Percentiles rank a stretch among this genome's conserved stretches.
Evolutionary conservation across 2,797 vertebrate genomes (phyloP).

Genomic region (Pachyuromys duprasi): DNA sequence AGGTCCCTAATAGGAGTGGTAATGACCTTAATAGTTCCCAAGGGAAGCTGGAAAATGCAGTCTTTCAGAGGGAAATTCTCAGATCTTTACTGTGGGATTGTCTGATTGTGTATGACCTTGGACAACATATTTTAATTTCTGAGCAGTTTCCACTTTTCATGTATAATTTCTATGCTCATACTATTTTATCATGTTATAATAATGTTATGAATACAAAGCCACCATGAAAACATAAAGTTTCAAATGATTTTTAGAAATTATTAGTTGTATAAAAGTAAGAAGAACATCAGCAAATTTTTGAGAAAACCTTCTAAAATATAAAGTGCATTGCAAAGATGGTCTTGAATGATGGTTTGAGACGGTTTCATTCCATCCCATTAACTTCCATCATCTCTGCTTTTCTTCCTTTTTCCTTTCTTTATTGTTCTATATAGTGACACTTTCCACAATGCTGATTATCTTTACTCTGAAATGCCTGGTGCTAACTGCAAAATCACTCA

Average conservation of each 20-base stretch:
- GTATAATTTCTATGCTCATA: neutral
- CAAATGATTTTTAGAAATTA: neutral
- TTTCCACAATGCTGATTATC: neutral
- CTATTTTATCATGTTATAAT: neutral
- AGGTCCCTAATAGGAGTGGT: no score
- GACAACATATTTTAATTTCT: neutral
- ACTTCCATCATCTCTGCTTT: no score
- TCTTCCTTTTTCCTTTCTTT: neutral
- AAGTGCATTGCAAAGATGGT: neutral
- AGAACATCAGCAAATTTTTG: neutral
- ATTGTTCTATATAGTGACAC: neutral
- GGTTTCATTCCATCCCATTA: neutral
- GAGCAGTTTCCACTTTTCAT: neutral
- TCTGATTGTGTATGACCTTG: neutral
- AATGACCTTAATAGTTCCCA: neutral
- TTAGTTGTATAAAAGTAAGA: neutral
- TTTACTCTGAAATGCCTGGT: neutral
- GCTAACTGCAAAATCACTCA: neutral
- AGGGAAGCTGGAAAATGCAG: neutral
- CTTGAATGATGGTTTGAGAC: neutral
- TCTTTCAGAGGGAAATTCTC: neutral
- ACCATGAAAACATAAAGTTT: neutral
- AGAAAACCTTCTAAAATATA: neutral
- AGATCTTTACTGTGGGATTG: neutral
- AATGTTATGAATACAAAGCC: neutral